These are phyloP conservation scores for Hapalemur alaotrensis DNA, from an alignment of 2,797 vertebrate genomes.

Conservation along the genomic window DNA sequence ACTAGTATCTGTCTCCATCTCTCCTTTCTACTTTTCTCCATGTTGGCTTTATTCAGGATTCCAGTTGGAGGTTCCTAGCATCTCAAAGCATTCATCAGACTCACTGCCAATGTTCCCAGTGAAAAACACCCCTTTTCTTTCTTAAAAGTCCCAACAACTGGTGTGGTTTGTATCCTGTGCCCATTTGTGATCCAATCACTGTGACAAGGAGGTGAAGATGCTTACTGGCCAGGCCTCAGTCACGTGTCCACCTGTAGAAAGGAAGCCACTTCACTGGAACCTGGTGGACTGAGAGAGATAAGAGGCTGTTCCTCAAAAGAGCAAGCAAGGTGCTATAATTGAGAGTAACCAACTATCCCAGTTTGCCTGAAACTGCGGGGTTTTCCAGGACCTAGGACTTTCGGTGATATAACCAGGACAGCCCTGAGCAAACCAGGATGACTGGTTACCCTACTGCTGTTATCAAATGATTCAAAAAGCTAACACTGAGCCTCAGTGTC, in stretches of 20 bases:
- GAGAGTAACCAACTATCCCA: not conserved
- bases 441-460: not conserved
- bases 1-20: not conserved
- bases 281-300: not conserved
- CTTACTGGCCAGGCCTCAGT: not conserved
- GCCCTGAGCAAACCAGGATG: not conserved
- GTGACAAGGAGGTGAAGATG: not conserved
- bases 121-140: not conserved
- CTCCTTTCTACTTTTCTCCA: not conserved
- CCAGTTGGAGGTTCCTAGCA: not conserved
- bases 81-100: not conserved
- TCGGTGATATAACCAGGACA: not conserved
- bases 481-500: not conserved
- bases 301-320: not conserved
- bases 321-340: not conserved
- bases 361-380: not conserved
- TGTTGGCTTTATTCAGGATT: not conserved
- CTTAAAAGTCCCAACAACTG: not conserved
- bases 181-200: not conserved
- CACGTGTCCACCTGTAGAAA: not conserved
- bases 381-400: not conserved
- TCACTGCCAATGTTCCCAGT: not conserved
- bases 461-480: slow-evolving; percentile 45
- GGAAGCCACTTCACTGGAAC: not conserved
- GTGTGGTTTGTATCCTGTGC: not conserved